These are phyloP conservation scores for Anguilla rostrata DNA, from an alignment of 2,113 vertebrate species.

Conservation along the genomic window DNA sequence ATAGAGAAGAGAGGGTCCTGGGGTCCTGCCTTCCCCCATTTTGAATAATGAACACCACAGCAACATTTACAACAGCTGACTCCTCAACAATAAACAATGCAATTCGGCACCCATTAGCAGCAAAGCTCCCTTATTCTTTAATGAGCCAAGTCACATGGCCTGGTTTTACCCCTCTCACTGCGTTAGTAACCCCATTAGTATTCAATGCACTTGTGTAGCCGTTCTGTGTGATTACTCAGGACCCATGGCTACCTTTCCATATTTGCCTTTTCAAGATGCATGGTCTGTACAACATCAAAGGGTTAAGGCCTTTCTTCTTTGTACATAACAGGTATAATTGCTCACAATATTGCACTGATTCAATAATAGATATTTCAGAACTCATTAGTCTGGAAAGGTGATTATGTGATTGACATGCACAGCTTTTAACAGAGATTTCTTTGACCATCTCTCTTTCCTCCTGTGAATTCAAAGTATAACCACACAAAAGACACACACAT, in stretches of 20 bases:
- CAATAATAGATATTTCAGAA: neutral
- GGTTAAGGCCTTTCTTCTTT: neutral
- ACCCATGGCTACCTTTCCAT: neutral
- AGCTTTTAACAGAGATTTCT: neutral
- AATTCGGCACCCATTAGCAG: neutral
- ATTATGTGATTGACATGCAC: neutral
- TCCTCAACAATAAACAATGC: conserved; percentile 3
- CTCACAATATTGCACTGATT: neutral
- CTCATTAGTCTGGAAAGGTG: neutral
- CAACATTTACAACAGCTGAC: neutral
- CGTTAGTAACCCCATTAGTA: neutral
- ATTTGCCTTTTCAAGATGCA: neutral
- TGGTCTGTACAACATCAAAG: neutral
- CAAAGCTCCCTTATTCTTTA: neutral
- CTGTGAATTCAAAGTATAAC: neutral
- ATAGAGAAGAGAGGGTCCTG: neutral
- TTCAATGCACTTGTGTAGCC: neutral
- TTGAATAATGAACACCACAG: neutral
- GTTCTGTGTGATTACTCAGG: neutral
- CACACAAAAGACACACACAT: neutral
- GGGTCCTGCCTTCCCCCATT: neutral
- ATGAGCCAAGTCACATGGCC: neutral
- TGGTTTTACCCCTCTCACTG: neutral
- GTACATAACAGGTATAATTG: neutral
- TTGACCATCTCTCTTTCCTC: neutral